Evolutionary conservation across 2,888 invertebrate genomes (phyloP), one percentile per base, ranked within the genome.

Genomic region (Corbicula japonica): DNA sequence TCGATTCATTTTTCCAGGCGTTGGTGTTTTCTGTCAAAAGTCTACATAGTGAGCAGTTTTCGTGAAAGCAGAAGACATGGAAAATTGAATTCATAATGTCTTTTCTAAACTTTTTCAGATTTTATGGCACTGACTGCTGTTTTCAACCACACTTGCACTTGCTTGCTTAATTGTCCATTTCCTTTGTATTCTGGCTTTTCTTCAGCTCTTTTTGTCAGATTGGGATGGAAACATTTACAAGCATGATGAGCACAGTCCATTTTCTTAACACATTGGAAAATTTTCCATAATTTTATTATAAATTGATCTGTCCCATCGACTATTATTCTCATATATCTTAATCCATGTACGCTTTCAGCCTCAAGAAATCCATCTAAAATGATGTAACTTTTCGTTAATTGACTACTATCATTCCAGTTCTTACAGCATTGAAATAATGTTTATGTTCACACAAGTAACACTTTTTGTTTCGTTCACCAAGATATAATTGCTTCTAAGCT

Each of bases 251-350:
- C 71, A 50, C 70, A 76, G 52, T 69, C 69, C 30, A 76, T 3
- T 61, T 76, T 34, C n/a, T 69, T 38, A 28, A 76, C 44, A 71
- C 12, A 71, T 60, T 18, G 77, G 68, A 1, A 68, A 71, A 56
- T 48, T 41, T 44, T 72, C 72, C 6, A 23, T 6, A 6, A 76
- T 41, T 10, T 26, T 5, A 0, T 60, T 1, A 46, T 56, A 71
- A 0, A 65, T 54, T 21, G 77, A 82, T 12, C 74, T 80, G n/a
- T 80, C 82, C 82, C 77, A 65, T 76, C 82, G 26, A 63, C 75
- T 58, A 69, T 44, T 4, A 76, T 28, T 28, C 66, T 52, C 70
- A 73, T 76, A 12, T 76, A 73, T 15, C 79, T 38, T 28, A 76
- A 21, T 6, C 84, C 72, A 66, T 70, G 68, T 12, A 34, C 26